phyloP scores from a whole-genome alignment of 2,888 invertebrate species.

The Drosophila neutralis region DNA sequence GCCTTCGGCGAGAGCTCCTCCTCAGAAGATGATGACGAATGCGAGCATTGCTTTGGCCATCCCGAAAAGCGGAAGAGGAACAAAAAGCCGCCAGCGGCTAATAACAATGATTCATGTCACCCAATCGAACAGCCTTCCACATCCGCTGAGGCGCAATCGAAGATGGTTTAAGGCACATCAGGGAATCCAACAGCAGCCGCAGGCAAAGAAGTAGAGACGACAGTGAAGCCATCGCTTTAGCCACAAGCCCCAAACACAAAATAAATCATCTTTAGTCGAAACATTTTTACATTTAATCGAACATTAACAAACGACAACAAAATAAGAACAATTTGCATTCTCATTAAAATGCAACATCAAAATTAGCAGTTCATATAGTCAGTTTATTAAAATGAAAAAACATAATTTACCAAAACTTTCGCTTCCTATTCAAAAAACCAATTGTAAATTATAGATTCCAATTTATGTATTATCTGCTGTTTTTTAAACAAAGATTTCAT shows the following conservation, averaged over 20 bases:
- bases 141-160: constrained; percentile 35
- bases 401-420: neutral
- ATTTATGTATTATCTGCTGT: neutral
- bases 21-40: constrained; percentile 92
- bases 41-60: constrained; percentile 94
- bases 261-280: constrained; percentile 12
- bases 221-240: constrained; percentile 37
- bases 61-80: constrained; percentile 87
- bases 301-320: constrained; percentile 6
- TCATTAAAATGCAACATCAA: constrained; percentile 35
- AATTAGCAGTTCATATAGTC: constrained; percentile 15
- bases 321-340: constrained; percentile 44
- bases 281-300: constrained; percentile 36
- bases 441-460: neutral
- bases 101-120: constrained; percentile 28
- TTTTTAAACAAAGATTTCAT: neutral
- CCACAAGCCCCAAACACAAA: neutral
- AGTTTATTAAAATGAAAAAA: neutral
- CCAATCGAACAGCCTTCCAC: constrained; percentile 56
- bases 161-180: neutral
- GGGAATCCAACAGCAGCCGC: neutral
- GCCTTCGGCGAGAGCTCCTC: constrained; percentile 95
- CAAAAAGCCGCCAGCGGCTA: constrained; percentile 40
- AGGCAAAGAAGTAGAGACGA: neutral
- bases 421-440: neutral